These are phyloP conservation scores for Triplophysa bombifrons DNA, from an alignment of 2,797 vertebrate genomes.

Conservation along the genomic window DNA sequence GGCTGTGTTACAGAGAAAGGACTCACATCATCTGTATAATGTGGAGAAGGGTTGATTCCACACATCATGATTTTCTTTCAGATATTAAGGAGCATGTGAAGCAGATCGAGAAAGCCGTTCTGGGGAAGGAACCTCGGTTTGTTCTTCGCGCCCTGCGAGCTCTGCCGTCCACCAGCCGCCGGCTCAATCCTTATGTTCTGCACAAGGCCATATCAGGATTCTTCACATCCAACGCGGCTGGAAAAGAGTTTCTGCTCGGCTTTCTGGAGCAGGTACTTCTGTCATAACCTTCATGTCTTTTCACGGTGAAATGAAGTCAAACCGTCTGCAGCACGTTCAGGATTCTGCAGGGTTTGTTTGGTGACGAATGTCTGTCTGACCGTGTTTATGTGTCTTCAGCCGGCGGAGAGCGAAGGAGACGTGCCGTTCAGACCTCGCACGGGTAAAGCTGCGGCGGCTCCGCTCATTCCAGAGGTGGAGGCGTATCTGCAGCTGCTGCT, in stretches of 20 bases:
- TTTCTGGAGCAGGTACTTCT: slow-evolving; percentile 88
- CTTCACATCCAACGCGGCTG: slow-evolving; percentile 85
- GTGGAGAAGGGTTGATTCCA: too few species aligned
- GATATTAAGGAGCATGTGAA: slow-evolving; percentile 96
- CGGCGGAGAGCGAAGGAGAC: slow-evolving; percentile 92
- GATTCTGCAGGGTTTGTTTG: not conserved
- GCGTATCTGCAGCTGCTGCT: slow-evolving; percentile 92
- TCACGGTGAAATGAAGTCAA: not conserved
- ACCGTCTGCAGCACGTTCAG: too few species aligned
- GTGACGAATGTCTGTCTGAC: not conserved
- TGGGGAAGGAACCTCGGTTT: slow-evolving; percentile 92
- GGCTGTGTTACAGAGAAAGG: too few species aligned
- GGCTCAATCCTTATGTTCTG: slow-evolving; percentile 90
- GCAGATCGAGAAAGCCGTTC: slow-evolving; percentile 95
- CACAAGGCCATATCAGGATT: slow-evolving; percentile 89
- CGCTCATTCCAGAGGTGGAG: slow-evolving; percentile 93
- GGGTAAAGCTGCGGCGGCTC: slow-evolving; percentile 85
- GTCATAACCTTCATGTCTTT: not conserved
- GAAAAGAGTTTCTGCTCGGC: slow-evolving; percentile 85
- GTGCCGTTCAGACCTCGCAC: slow-evolving; percentile 90
- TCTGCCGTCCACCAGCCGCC: slow-evolving; percentile 90
- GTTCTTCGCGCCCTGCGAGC: slow-evolving; percentile 90
- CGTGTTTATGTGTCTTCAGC: slow-evolving; percentile 70
- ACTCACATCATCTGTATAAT: too few species aligned
- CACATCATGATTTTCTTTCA: slow-evolving; percentile 50